Evolutionary conservation across 2,113 vertebrate species (phyloP).

Genomic region (Brachirus orientalis): DNA sequence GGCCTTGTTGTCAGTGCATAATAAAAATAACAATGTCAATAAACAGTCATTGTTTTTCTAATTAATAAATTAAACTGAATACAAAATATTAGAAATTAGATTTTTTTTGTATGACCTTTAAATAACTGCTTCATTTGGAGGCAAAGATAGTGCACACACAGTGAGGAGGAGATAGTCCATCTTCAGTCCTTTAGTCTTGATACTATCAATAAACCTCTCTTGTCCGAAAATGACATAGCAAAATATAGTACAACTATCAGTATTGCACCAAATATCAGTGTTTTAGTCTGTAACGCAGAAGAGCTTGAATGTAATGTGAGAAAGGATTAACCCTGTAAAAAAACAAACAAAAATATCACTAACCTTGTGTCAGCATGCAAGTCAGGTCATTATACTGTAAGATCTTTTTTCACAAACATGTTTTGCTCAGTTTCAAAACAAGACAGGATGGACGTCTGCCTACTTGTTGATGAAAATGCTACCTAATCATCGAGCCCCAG

Average conservation of each 20-base stretch:
- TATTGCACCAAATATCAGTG: conserved; percentile 61
- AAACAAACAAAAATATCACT: too few relatives aligned
- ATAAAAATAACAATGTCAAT: conserved; percentile 69
- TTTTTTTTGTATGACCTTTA: conserved; percentile 50
- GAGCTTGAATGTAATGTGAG: conserved; percentile 36
- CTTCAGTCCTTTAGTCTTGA: conserved; percentile 44
- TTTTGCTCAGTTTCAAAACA: conserved; percentile 43
- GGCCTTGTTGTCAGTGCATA: conserved; percentile 79
- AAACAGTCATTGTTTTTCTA: conserved; percentile 65
- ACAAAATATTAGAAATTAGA: conserved; percentile 66
- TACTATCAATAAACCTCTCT: conserved; percentile 56
- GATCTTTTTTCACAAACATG: conserved; percentile 54
- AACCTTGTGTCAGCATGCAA: conserved; percentile 57
- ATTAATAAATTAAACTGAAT: conserved; percentile 69
- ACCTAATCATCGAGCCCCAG: conserved; percentile 53
- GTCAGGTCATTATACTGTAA: conserved; percentile 31
- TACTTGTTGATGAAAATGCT: conserved; percentile 62
- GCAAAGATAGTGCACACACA: conserved; percentile 76
- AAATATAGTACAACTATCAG: conserved; percentile 61
- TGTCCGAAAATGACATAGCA: conserved; percentile 54
- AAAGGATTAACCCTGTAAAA: conserved; percentile 28
- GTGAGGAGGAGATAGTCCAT: conserved; percentile 69
- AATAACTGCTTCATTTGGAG: conserved; percentile 67
- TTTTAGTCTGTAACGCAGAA: too few relatives aligned
- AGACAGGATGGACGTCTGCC: conserved; percentile 38